Evolutionary conservation across 2,113 vertebrate species (phyloP), one percentile per base, ranked within the genome.

Genomic region (Nanorana parkeri): DNA sequence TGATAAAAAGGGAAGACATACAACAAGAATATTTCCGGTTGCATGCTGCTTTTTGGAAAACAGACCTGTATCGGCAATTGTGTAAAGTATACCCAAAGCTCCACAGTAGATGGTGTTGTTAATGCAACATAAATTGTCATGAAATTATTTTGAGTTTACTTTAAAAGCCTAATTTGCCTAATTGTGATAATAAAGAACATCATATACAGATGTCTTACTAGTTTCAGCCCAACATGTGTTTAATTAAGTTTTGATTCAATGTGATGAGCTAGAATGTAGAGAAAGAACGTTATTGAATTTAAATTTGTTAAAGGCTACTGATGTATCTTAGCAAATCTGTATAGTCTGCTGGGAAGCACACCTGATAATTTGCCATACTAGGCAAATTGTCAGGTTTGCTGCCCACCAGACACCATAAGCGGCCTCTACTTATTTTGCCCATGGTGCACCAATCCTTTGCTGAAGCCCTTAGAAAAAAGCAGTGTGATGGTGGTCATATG

Each of bases 111-210:
- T 87, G 76, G 56, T 85, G 83, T 13, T 15, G 13, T 85, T 77
- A 85, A 66, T 26, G 68, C 55, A 58, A 80, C 83, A 82, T 82
- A 87, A 86, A 81, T 89, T 84, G 73, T 85, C 65, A 72, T 68
- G 86, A 82, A 86, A 88, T 84, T 87, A 87, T 85, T 89, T 86
- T 84, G 83, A 86, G 80, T 89, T 89, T 88, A 80, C 85, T 87
- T 83, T 85, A 87, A 88, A 89, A 88, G 26, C 47, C 79, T 87
- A 85, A 83, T 90, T 88, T 87, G 83, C 86, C 67, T 92, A 88
- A 89, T 88, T 90, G 86, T 85, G 87, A 85, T 77, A 88, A 86
- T 86, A 85, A 86, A 89, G 82, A 84, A 64, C 81, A 88, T 85
- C 81, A 76, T 55, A 84, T 78, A 85, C 86, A 60, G 71, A 74